Base-by-base conservation (phyloP, 2,888 invertebrate genomes). In the Cremastinae sp. region DNA sequence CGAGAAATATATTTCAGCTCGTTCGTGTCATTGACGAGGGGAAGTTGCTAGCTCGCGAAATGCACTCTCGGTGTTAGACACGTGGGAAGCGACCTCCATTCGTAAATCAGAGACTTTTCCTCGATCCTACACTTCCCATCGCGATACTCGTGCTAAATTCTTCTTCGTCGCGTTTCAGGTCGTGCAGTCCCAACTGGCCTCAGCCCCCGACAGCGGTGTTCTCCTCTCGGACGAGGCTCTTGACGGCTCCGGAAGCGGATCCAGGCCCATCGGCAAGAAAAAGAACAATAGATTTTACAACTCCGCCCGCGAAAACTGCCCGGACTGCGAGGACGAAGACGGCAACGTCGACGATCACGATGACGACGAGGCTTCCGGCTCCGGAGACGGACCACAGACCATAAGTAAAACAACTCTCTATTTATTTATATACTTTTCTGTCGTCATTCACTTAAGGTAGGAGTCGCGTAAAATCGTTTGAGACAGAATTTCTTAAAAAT, bases 171-270 rank as follows among this genome's bases (percentile, higher is more conserved):
- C n/a, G 34, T 36, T 14, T 34, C 81, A 89, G 89, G 82, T 89
- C 74, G 83, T 89, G 62, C 88, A 86, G 74, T 83, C 86, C 43
- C 89, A 89, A 78, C 81, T 89, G 84, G 85, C 86, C 34, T 83
- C 85, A n/a, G 85, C 88, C 9, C 88, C 88, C 12, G 89, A 89
- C 70, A 84, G 82, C 61, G 85, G 86, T 51, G 86, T 79, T 36
- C 79, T 88, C 64, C 84, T 88, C 36, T 87, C 86, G 36, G 89
- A 89, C 80, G 88, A 88, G 70, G 87, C 87, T 3, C 79, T 87
- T 51, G 89, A 89, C 43, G 89, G 89, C 38, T 89, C 89, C 28
- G 89, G 89, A 73, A 89, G 89, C 70, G 89, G 89, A 4, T 86
- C 86, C 68, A 82, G 85, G 38, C 84, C 87, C 14, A 66, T 68